These are phyloP conservation scores for Poeciliopsis occidentalis DNA, from an alignment of 2,113 vertebrate species.

Conservation along the genomic window DNA sequence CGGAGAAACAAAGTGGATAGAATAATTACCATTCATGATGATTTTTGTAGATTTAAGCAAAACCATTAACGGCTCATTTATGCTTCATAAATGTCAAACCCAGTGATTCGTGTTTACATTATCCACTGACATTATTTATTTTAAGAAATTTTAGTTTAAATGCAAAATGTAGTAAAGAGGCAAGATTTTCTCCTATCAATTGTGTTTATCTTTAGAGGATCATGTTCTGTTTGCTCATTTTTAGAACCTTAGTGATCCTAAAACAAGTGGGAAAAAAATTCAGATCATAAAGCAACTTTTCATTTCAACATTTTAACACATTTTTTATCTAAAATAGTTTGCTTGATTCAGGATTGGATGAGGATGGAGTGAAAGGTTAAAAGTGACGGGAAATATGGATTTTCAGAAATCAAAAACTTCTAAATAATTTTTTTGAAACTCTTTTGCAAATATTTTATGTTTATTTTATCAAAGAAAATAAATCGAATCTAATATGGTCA, in stretches of 20 bases:
- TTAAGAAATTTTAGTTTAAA: constrained; percentile 32
- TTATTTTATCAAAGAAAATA: too few relatives aligned
- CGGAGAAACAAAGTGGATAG: neutral
- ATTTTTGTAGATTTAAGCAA: constrained; percentile 26
- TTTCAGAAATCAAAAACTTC: too few relatives aligned
- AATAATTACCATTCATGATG: neutral
- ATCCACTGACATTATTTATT: constrained; percentile 18
- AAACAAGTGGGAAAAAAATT: neutral
- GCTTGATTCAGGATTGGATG: neutral
- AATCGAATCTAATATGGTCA: too few relatives aligned
- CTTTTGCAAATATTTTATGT: too few relatives aligned
- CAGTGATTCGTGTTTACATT: constrained; percentile 38
- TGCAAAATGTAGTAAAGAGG: neutral
- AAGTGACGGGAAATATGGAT: neutral
- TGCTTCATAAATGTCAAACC: neutral
- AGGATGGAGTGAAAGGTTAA: neutral
- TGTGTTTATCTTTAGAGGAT: neutral
- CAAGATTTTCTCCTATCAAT: neutral
- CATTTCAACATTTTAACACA: neutral
- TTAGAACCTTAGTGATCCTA: neutral
- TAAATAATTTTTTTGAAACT: neutral
- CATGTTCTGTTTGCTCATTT: neutral
- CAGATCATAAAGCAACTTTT: neutral
- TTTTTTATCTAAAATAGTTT: neutral
- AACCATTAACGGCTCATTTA: constrained; percentile 8